Conservation (phyloP, 2,113 vertebrate species). For the Eretmochelys imbricata region DNA sequence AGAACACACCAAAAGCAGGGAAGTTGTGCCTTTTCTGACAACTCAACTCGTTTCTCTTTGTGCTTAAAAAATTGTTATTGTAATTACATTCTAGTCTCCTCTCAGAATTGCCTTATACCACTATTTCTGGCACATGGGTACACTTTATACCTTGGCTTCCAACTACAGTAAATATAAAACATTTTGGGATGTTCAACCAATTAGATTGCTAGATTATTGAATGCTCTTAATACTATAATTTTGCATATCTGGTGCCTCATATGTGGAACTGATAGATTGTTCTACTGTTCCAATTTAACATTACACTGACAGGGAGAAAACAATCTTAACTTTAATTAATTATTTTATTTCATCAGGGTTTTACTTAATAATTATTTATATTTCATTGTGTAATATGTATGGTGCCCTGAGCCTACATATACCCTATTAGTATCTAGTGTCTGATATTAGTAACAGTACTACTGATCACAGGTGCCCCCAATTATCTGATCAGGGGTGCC, state of each 20-base stretch:
- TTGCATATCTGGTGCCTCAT: neutral
- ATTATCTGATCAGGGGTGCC: no score
- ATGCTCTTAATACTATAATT: neutral
- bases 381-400: neutral
- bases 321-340: neutral
- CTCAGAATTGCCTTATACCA: neutral
- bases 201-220: neutral
- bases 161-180: neutral
- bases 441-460: neutral
- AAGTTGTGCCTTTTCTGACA: neutral
- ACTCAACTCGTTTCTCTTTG: neutral
- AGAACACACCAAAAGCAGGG: neutral
- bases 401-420: neutral
- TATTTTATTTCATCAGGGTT: neutral
- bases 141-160: neutral
- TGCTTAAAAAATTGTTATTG: neutral
- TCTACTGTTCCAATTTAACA: neutral
- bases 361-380: neutral
- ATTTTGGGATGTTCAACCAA: fast-evolving
- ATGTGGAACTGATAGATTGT: neutral
- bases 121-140: neutral
- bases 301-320: neutral
- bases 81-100: neutral
- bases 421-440: neutral
- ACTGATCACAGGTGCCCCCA: no score